These are phyloP conservation scores for Myrmophylax atrothorax DNA, from an alignment of 2,113 vertebrate genomes.

Conservation along the genomic window DNA sequence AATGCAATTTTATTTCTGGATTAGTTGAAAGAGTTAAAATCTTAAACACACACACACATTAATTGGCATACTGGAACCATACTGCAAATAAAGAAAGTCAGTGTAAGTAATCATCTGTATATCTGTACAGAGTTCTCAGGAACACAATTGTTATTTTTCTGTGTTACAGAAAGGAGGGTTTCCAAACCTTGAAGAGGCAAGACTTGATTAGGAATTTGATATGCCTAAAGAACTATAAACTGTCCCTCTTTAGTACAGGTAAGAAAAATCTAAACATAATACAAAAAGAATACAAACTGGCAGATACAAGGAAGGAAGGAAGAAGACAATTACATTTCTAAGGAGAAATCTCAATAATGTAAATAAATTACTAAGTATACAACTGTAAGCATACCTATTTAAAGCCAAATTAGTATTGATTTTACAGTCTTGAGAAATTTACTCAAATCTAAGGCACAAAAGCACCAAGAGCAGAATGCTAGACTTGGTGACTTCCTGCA, in stretches of 20 bases:
- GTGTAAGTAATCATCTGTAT: background rate
- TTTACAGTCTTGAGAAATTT: background rate
- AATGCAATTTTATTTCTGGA: conserved; percentile 50
- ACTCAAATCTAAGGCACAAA: background rate
- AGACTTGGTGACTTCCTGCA: background rate
- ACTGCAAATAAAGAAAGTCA: background rate
- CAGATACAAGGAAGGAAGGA: background rate
- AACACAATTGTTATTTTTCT: background rate
- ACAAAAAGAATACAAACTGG: background rate
- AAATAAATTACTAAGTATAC: background rate
- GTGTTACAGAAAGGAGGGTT: background rate
- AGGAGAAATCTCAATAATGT: background rate
- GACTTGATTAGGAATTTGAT: background rate
- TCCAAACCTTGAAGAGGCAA: background rate
- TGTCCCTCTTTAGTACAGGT: background rate
- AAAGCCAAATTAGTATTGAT: background rate
- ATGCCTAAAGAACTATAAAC: background rate
- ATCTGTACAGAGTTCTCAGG: background rate
- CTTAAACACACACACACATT: background rate
- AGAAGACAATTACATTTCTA: background rate
- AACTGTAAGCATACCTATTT: background rate
- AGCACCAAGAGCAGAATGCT: background rate
- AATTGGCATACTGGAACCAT: conserved; percentile 6
- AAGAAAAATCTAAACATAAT: background rate
- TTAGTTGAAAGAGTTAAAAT: background rate